A percentile compares a stretch with the other conserved stretches of the same genome.
phyloP scores from a whole-genome alignment of 1,140 invertebrate genomes.

The Apocrypta bakeri region DNA sequence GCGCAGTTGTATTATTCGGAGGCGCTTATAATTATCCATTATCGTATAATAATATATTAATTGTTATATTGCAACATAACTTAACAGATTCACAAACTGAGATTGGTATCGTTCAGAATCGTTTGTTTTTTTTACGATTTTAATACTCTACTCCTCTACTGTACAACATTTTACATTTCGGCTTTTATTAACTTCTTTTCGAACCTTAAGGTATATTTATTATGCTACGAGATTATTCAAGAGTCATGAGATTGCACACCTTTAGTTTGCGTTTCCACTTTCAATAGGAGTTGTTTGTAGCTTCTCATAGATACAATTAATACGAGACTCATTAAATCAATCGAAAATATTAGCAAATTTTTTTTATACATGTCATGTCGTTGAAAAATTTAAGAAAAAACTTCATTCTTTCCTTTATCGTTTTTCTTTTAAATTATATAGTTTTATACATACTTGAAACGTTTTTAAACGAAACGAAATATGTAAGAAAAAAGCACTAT shows the following conservation, averaged over 20 bases:
- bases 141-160: conserved; percentile 73
- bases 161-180: conserved; percentile 74
- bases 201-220: conserved; percentile 61
- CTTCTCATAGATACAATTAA: conserved; percentile 40
- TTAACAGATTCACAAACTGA: conserved; percentile 74
- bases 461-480: conserved; percentile 34
- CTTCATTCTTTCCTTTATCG: no score
- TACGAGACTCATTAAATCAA: conserved; percentile 40
- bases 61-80: conserved; percentile 72
- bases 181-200: conserved; percentile 57
- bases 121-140: conserved; percentile 56
- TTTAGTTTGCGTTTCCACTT: conserved; percentile 49
- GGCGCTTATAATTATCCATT: conserved; percentile 53
- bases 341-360: conserved; percentile 36
- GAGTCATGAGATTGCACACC: conserved; percentile 73
- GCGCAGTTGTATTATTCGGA: conserved; percentile 43
- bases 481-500: conserved; percentile 37
- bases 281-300: conserved; percentile 36
- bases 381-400: conserved; percentile 57
- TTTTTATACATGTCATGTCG: conserved; percentile 49
- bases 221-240: conserved; percentile 72
- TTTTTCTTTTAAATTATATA: conserved; percentile 1
- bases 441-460: conserved; percentile 36
- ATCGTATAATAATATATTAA: conserved; percentile 67
- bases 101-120: conserved; percentile 72